Base-by-base conservation (phyloP, 1,140 invertebrate genomes). In the Heliconius congener region DNA sequence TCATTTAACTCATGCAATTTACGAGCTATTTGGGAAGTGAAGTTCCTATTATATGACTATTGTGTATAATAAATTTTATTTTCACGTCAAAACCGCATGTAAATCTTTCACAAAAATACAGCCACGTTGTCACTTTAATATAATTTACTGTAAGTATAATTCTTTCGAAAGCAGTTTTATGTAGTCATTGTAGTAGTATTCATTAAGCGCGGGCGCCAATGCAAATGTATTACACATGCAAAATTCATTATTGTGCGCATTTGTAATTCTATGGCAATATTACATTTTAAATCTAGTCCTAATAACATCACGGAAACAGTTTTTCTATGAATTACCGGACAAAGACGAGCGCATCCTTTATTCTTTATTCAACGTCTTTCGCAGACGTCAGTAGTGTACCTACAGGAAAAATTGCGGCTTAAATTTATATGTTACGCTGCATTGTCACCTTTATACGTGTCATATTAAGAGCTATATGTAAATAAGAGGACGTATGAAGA, bases 101-200 rank as follows among this genome's bases (percentile, higher is more conserved):
- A 86, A 85, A 87, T 87, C 77, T 84, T 80, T 86, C 82, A 84
- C 80, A 80, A 77, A 81, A 86, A 78, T 80, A 84, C 81, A 73
- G 77, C 75, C 77, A 82, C 86, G 86, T 75, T 86, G 86, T 90
- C 87, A 89, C 85, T 90, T 86, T 85, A 89, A 87, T 81, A 87
- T 88, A 87, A 91, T 91, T 91, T 90, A 89, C 78, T 73, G 83
- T 81, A 50, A 73, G 37, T 80, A 87, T 87, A 88, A 87, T 87
- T 87, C 84, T 88, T 88, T 86, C 82, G 66, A 77, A 84, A 84
- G 71, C 77, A 83, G 75, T 87, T 88, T 88, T 86, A 88, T 84
- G 84, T 84, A 73, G 80, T 85, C 86, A 91, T 88, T 90, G 84
- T 89, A 85, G 84, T 89, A 85, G 82, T 71, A 81, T 83, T 82